Evolutionary conservation across 1,140 invertebrate genomes (phyloP), one percentile per base, ranked within the genome.

Genomic region (Adelges cooleyi): DNA sequence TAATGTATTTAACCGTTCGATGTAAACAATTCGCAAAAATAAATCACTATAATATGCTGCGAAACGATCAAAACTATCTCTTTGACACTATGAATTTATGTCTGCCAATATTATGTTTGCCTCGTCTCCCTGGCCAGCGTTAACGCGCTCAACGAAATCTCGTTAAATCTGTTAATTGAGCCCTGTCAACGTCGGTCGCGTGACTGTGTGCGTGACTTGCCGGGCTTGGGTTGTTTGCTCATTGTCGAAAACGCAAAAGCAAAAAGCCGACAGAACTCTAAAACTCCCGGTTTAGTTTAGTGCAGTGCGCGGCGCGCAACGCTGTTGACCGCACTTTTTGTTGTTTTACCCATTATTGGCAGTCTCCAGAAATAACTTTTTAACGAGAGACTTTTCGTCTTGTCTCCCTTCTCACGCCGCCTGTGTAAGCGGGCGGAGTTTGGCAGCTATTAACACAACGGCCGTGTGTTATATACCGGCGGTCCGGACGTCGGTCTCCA

Each of bases 281-380:
- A n/a, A n/a, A n/a, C n/a, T n/a, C n/a, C n/a, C n/a, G n/a, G n/a
- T n/a, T n/a, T n/a, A n/a, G n/a, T 46, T n/a, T 62, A 46, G 56
- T 62, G 56, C 38, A 40, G 44, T 62, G 56, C 46, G 56, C 56
- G 46, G 56, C 29, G 17, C 42, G 44, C 22, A 51, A 29, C 23
- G 33, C 6, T 13, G 13, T 38, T 13, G 36, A 8, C 49, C 25
- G n/a, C n/a, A 33, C 25, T 29, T 62, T 62, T 62, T 62, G 40
- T 62, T 48, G 56, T 62, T 62, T 48, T 62, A 62, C 56, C 56
- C 56, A 62, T 62, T 62, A 62, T 62, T 48, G 56, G 56, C 17
- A 62, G 42, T 62, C 20, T 46, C 42, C 56, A 46, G 42, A 48
- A 62, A 62, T 62, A 62, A 62, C 56, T 62, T 62, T 59, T 62